Evolutionary conservation across 2,797 vertebrate genomes (phyloP).

Genomic region (Tachyglossus aculeatus): DNA sequence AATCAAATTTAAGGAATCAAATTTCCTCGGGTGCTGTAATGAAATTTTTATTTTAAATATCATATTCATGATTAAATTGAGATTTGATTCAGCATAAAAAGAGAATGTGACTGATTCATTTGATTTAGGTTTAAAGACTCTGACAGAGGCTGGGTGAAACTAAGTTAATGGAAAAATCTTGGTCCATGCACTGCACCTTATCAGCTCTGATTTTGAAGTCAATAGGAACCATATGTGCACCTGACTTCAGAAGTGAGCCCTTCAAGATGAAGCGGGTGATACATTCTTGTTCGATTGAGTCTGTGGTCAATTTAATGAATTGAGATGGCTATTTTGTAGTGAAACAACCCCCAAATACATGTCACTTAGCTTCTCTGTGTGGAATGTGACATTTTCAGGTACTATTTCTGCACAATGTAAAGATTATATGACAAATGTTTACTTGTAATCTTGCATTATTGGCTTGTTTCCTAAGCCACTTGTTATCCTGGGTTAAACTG

Average conservation of each 20-base stretch:
- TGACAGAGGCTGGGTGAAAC: neutral
- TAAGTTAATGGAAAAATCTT: neutral
- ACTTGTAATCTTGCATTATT: slow-evolving; percentile 5
- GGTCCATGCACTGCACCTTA: neutral
- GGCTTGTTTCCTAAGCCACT: neutral
- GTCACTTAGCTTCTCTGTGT: slow-evolving; percentile 27
- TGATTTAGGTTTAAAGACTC: too few species aligned
- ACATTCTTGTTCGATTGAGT: slow-evolving; percentile 37
- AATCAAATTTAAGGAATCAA: slow-evolving; percentile 11
- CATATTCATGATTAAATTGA: slow-evolving; percentile 19
- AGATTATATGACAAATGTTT: slow-evolving; percentile 13
- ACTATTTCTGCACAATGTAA: slow-evolving; percentile 1
- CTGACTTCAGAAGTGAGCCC: neutral
- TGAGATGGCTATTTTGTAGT: slow-evolving; percentile 22
- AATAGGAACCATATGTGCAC: neutral
- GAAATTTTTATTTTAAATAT: slow-evolving; percentile 38
- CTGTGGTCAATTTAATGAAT: slow-evolving; percentile 25
- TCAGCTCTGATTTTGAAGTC: slow-evolving; percentile 2
- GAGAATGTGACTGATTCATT: neutral
- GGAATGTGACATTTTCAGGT: slow-evolving; percentile 33
- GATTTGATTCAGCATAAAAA: slow-evolving; percentile 3
- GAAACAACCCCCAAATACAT: slow-evolving; percentile 34
- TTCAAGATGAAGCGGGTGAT: neutral
- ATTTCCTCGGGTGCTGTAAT: slow-evolving; percentile 30
- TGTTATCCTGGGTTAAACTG: slow-evolving; percentile 4